Evolutionary conservation across 2,888 invertebrate genomes (phyloP), one percentile per base, ranked within the genome.

Genomic region (Cantharis nigra): DNA sequence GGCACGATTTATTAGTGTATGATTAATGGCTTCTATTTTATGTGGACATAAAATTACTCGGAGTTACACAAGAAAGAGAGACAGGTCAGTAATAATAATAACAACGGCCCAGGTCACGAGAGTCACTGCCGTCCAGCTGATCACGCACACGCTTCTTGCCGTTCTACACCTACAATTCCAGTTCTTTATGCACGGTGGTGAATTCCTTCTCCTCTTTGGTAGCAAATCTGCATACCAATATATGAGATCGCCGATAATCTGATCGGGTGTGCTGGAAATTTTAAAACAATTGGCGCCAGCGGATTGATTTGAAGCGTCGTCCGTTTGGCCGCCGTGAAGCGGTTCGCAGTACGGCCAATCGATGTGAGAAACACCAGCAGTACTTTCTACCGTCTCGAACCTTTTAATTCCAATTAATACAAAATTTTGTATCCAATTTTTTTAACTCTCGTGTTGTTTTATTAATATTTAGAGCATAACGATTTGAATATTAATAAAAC

Each of bases 51-150:
- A 81, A 83, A 67, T 67, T 23, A 18, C 82, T 81, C 83, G 82
- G 80, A 63, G 85, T 86, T 86, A 84, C 85, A 85, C 86, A 83
- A 80, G 83, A 83, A 82, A 85, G 85, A 84, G 85, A 84, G 81
- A 76, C 83, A 82, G 85, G 85, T 85, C 85, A 85, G 71, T 82
- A 70, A 82, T 86, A 86, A 86, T 86, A 85, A 70, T 82, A 70
- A 82, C 85, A 86, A 86, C 85, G 82, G 83, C 84, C 82, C 83
- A 81, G 86, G 86, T 86, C 86, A 86, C 83, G 83, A 84, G 84
- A 84, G 84, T 83, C 83, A 82, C 84, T 84, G 84, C 85, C 82
- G 83, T 83, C 82, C 84, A 85, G 84, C 84, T 84, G 86, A 86
- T 86, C 86, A 86, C 86, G 86, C 86, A 85, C 86, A 85, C 82